A percentile compares a stretch with the other conserved stretches of the same genome.
These are phyloP conservation scores for Myotis brandtii DNA, from an alignment of 2,113 vertebrate species.

Conservation along the genomic window DNA sequence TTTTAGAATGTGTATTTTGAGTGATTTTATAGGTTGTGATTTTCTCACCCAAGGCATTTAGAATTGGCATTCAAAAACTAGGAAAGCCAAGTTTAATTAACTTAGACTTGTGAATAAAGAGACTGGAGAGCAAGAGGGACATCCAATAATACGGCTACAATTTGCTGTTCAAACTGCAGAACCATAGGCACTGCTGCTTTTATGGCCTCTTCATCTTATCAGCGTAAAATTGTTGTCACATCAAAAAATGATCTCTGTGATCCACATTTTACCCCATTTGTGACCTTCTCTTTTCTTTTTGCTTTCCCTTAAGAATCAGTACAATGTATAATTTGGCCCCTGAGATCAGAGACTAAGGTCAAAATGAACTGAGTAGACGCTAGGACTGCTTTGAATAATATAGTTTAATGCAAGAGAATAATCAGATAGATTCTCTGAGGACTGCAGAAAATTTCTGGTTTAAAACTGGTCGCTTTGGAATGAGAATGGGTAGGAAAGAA, in stretches of 20 bases:
- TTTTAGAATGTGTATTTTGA: constrained; percentile 61
- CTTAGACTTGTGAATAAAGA: constrained; percentile 66
- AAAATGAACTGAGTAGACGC: constrained; percentile 16
- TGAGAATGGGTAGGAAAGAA: background rate
- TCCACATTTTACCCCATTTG: constrained; percentile 24
- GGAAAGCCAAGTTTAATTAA: constrained; percentile 76
- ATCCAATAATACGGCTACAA: background rate
- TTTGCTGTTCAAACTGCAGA: constrained; percentile 51
- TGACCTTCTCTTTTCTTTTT: constrained; percentile 1
- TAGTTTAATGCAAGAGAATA: background rate
- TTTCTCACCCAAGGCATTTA: constrained; percentile 66
- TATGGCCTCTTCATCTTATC: constrained; percentile 31
- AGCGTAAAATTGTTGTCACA: constrained; percentile 50
- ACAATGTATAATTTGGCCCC: background rate
- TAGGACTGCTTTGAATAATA: background rate
- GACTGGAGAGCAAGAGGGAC: constrained; percentile 39
- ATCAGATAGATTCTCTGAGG: background rate
- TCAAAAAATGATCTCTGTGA: constrained; percentile 33
- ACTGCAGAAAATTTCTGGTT: constrained; percentile 39
- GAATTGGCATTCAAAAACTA: constrained; percentile 61
- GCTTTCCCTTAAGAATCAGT: background rate
- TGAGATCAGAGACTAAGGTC: constrained; percentile 37
- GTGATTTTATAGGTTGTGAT: constrained; percentile 70
- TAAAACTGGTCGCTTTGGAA: background rate
- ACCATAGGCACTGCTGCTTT: constrained; percentile 8